Base-by-base conservation (phyloP, 2,888 invertebrate species). In the Ormyrus pomaceus region DNA sequence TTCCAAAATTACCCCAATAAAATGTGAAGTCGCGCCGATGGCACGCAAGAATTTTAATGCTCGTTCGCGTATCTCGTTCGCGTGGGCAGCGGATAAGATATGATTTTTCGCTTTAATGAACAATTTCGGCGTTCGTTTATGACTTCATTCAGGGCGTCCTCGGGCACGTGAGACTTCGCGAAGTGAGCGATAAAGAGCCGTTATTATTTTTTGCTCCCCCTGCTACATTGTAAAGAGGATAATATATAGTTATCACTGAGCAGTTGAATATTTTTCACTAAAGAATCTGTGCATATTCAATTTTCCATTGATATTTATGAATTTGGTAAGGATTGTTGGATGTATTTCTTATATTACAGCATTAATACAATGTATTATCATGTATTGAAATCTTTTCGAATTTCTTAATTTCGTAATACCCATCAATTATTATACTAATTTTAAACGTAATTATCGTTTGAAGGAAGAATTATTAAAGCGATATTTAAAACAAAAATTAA, bases 81-180 rank as follows among this genome's bases (percentile, higher is more conserved):
- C 69, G 69, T 69, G 62, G 68, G 68, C 3, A 74, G 69, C 5
- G 45, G 51, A 58, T 79, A 68, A 69, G 55, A 71, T 59, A 65
- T 48, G 71, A 71, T 65, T 71, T 74, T 79, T 73, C 69, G 70
- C 11, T 34, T 65, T 70, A 79, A 75, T 64, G 70, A 79, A 79
- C 79, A 64, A 79, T 79, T 79, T 79, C 74, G 75, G 73, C 19
- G 64, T 64, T 51, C 66, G 48, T 73, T 79, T 70, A 74, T 58
- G 70, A 69, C 71, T 71, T 78, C 55, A 77, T 71, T 65, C 19
- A 13, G 4, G 51, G 7, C 13, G 19, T 19, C 45, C n/a, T 59
- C 51, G 46, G 4, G 46, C 50, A 34, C 46, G 9, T 11, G 55
- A 50, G 48, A 50, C 59, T 53, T 58, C 51, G 45, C 58, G 45